Conservation (phyloP, 2,888 invertebrate species). For the Thumatha senex region DNA sequence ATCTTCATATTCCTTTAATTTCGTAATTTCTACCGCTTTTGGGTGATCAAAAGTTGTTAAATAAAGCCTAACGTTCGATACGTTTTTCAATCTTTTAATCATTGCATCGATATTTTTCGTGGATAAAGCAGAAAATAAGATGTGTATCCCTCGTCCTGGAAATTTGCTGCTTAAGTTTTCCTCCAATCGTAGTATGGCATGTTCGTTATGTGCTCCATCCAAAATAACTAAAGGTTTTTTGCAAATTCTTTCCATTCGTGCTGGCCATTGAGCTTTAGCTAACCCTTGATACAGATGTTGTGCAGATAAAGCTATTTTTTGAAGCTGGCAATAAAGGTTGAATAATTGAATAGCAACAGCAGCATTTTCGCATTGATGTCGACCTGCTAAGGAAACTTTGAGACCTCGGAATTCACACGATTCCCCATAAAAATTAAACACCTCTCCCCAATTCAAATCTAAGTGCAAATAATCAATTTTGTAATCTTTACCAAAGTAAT, state of each 20-base stretch:
- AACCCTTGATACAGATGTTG: constrained; percentile 1
- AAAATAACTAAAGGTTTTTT: constrained; percentile 3
- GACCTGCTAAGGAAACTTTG: constrained; percentile 1
- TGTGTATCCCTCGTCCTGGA: neutral
- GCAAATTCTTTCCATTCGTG: constrained; percentile 6
- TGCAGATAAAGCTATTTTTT: neutral
- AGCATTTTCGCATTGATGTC: constrained; percentile 8
- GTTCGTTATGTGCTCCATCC: constrained; percentile 5
- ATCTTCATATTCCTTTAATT: constrained; percentile 1
- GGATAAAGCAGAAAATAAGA: constrained; percentile 5
- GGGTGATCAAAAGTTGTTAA: constrained; percentile 5
- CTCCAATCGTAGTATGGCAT: constrained; percentile 3
- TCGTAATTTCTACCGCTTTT: neutral
- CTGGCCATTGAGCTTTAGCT: constrained; percentile 3
- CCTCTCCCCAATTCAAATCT: constrained; percentile 5
- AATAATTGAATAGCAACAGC: constrained; percentile 5
- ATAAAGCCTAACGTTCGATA: neutral
- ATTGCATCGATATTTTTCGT: constrained; percentile 3
- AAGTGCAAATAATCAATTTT: constrained; percentile 3
- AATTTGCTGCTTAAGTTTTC: constrained; percentile 1
- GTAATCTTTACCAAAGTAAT: neutral
- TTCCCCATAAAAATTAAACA: constrained; percentile 4
- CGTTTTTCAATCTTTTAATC: neutral
- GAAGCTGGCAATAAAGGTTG: neutral
- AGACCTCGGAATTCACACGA: neutral